These are phyloP conservation scores for Hydrotaea diabolus DNA, from an alignment of 2,888 invertebrate species.

Conservation along the genomic window DNA sequence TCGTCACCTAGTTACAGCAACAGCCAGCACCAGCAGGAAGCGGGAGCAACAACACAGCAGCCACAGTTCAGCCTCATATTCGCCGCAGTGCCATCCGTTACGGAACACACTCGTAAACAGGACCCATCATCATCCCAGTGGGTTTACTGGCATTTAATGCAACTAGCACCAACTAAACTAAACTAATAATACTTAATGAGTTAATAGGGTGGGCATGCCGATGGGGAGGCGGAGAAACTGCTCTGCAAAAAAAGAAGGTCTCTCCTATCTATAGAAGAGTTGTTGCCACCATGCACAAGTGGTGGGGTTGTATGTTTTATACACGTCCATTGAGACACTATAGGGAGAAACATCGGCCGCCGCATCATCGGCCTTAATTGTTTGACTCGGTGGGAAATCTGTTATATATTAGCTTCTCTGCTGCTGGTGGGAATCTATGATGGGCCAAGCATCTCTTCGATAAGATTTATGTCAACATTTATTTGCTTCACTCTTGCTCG, in stretches of 20 bases:
- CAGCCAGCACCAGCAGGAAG: background rate
- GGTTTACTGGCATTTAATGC: conserved; percentile 33
- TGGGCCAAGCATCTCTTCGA: too few relatives aligned
- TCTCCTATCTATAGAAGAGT: background rate
- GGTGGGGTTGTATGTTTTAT: too few relatives aligned
- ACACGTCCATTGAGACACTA: too few relatives aligned
- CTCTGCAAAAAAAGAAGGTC: background rate
- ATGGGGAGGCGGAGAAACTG: too few relatives aligned
- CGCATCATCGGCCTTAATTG: conserved; percentile 20
- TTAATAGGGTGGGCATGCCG: conserved; percentile 32
- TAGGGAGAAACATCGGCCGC: background rate
- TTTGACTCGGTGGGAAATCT: conserved; percentile 30
- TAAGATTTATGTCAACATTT: background rate
- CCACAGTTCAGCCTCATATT: background rate
- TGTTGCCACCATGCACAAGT: background rate
- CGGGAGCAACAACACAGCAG: background rate
- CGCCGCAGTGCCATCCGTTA: background rate
- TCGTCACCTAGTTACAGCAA: background rate
- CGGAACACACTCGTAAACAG: background rate
- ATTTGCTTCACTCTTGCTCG: background rate
- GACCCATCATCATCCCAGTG: background rate
- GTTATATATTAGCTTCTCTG: background rate
- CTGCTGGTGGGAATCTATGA: background rate
- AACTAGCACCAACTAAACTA: conserved; percentile 15
- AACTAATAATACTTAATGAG: conserved; percentile 54